Evolutionary conservation across 2,797 vertebrate genomes (phyloP).

Genomic region (Channa striata): DNA sequence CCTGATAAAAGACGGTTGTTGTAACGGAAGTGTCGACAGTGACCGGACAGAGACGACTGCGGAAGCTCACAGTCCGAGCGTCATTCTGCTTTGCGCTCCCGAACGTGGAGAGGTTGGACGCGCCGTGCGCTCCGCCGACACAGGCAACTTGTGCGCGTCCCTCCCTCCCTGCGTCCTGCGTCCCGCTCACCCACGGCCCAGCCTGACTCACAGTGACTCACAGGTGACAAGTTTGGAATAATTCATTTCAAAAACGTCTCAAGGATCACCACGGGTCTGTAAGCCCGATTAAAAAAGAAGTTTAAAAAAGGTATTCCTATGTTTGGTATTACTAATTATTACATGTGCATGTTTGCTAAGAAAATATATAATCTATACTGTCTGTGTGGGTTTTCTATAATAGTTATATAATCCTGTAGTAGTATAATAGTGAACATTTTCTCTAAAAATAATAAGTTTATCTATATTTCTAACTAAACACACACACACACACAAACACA

Average conservation of each 20-base stretch:
- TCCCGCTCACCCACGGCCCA: slow-evolving; percentile 47
- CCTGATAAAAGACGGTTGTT: neutral
- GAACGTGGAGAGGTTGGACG: slow-evolving; percentile 63
- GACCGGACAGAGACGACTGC: neutral
- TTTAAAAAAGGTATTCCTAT: neutral
- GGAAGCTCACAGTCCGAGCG: slow-evolving; percentile 18
- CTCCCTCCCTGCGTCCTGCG: slow-evolving; percentile 23
- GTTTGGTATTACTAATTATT: neutral
- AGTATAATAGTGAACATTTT: too few relatives aligned
- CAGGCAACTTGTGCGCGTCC: slow-evolving; percentile 67
- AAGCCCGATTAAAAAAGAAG: neutral
- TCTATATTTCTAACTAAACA: too few relatives aligned
- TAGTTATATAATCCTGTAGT: too few relatives aligned
- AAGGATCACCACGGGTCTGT: neutral
- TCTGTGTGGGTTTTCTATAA: too few relatives aligned
- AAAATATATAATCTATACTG: too few relatives aligned
- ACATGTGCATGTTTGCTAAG: too few relatives aligned
- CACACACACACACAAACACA: too few relatives aligned
- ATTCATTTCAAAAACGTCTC: slow-evolving; percentile 22
- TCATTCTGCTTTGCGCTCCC: slow-evolving; percentile 54
- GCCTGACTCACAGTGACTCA: slow-evolving; percentile 71
- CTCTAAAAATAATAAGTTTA: too few relatives aligned
- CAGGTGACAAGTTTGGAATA: slow-evolving; percentile 50
- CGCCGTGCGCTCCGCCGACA: slow-evolving; percentile 64
- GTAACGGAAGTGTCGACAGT: neutral